Evolutionary conservation across 2,113 vertebrate species (phyloP), one percentile per base, ranked within the genome.

Genomic region (Boulengeromyrus knoepffleri): DNA sequence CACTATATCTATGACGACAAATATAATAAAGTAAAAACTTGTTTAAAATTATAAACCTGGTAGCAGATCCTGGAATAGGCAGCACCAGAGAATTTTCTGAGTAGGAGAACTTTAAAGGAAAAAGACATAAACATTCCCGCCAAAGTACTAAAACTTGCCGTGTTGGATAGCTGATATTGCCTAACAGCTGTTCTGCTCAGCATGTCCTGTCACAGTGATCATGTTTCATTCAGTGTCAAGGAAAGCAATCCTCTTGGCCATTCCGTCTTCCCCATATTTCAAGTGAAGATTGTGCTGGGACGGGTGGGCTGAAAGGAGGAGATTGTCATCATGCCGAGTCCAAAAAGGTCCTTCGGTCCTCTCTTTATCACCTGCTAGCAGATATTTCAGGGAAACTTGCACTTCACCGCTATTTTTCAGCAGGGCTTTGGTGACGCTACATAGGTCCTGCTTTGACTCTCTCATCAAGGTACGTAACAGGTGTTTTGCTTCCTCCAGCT

Each of bases 321-420:
- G 91, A 1, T 3, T 0, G 52, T 96, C 95, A 0, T 96, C 95
- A 8, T 2, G 13, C 47, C 27, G 86, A 74, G 27, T 92, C 96
- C 96, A 96, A 8, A 92, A 5, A 0, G 92, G 92, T 21, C 90
- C 7, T 17, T 42, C 36, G 19, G 87, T 8, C 3, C 53, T 24
- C 52, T 8, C 17, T 5, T 50, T 45, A 24, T 88, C 52, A 52
- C 4, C 17, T 47, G 88, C 27, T 13, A 92, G 92, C 91, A 99
- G 94, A 89, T 97, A 97, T 6, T 93, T 90, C 2, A 88, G 93
- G 0, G 97, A 96, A 15, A 94, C 94, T 24, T 94, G 92, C 47
- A 96, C 90, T 10, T 99, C 97, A 58, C 98, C 98, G 0, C 94
- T 98, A 92, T 97, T 97, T 92, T 96, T 99, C 89, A 99, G 91